Base-by-base conservation (phyloP, 1,140 invertebrate species). In the Piezodorus guildinii region DNA sequence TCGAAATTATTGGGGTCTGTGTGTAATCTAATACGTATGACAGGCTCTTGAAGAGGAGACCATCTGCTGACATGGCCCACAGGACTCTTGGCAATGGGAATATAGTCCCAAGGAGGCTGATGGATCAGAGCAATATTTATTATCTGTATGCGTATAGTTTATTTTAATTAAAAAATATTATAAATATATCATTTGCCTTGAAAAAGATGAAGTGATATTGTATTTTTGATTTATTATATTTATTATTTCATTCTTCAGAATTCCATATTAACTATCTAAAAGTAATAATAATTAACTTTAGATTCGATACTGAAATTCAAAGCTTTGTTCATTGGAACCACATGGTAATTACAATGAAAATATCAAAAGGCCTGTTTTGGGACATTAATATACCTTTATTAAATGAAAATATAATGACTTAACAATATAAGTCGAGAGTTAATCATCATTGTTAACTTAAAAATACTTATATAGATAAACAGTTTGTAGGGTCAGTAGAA, bases 1-100 rank as follows among this genome's bases (percentile, higher is more conserved):
- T 70, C 0, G 70, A 62, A 25, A 71, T 16, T 10, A 72, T 21
- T 4, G 70, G 71, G 16, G 70, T 71, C 19, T 69, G 64, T 9
- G 67, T 71, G 9, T 10, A 17, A 16, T 63, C 39, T 69, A 83
- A 87, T 0, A 94, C 78, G 52, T 79, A 77, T 0, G 84, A 85
- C 30, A 94, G 78, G 67, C 87, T 88, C 19, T 83, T 79, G 69
- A 92, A 92, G 1, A 94, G 76, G 1, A 95, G 73, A 0, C 91
- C 91, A 71, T 95, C 92, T 25, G 80, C 80, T 0, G 91, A 86
- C 90, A 96, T 94, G 0, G 90, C 84, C 70, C 94, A 94, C 70
- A 92, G 80, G 62, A 89, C 88, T 19, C 90, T 77, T 0, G 91
- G 89, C 17, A 94, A 73, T 0, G 88, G 86, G 72, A 91, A 95